phyloP scores from a whole-genome alignment of 2,888 invertebrate genomes.

The Chymomyza procnemis region DNA sequence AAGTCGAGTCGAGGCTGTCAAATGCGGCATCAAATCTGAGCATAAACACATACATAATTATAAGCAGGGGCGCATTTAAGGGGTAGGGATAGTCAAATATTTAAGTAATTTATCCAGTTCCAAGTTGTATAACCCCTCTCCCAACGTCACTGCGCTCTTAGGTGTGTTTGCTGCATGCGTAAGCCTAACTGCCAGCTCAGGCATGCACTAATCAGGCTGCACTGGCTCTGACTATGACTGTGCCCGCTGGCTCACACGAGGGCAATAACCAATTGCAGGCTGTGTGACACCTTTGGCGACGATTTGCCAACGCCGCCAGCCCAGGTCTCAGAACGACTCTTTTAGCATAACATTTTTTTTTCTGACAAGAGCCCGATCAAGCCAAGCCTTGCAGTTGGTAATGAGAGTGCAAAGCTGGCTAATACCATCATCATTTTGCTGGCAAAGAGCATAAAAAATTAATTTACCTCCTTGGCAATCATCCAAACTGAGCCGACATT shows the following conservation, averaged over 20 bases:
- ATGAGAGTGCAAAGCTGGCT: conserved; percentile 8
- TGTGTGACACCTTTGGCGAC: conserved; percentile 46
- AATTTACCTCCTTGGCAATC: conserved; percentile 22
- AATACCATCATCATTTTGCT: conserved; percentile 32
- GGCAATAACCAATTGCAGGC: conserved; percentile 32
- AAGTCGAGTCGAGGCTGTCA: background rate
- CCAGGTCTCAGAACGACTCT: background rate
- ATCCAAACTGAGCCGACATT: conserved; percentile 41
- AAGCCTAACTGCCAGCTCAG: conserved; percentile 28
- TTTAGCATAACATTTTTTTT: conserved; percentile 45
- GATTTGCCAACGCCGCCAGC: background rate
- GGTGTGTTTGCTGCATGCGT: conserved; percentile 17
- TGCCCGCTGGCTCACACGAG: conserved; percentile 16
- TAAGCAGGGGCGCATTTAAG: too few species aligned
- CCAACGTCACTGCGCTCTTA: background rate
- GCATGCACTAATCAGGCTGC: conserved; percentile 50
- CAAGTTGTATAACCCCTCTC: background rate
- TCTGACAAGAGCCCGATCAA: conserved; percentile 19
- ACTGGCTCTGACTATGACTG: conserved; percentile 6
- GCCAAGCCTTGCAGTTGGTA: background rate
- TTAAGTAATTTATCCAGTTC: too few species aligned
- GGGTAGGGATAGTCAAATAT: too few species aligned
- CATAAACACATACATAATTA: background rate
- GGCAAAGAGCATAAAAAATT: conserved; percentile 25
- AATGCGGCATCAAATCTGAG: background rate